Percentiles rank a stretch among this genome's conserved stretches.
Conservation (phyloP, 2,888 invertebrate genomes). For the Meghimatium bilineatum region DNA sequence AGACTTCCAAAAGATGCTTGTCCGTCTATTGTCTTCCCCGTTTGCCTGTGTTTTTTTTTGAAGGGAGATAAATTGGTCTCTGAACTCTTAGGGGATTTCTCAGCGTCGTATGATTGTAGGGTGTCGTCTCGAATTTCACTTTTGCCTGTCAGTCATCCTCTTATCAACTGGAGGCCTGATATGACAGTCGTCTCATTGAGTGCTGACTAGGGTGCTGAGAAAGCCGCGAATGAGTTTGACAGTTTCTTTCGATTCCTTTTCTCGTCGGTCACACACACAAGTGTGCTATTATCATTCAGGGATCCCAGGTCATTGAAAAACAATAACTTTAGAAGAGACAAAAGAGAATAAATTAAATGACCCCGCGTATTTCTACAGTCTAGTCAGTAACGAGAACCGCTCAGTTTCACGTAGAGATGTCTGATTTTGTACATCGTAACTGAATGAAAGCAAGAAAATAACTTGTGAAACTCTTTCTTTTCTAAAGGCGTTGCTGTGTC, state of each 20-base stretch:
- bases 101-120: conserved; percentile 31
- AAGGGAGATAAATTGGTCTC: conserved; percentile 15
- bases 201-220: conserved; percentile 36
- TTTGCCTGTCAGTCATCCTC: conserved; percentile 40
- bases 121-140: conserved; percentile 43
- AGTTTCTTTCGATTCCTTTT: not conserved
- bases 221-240: conserved; percentile 42
- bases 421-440: not conserved
- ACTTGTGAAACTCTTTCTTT: no score
- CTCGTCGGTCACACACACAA: not conserved
- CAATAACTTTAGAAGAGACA: not conserved
- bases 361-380: not conserved
- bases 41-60: conserved; percentile 11
- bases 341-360: conserved; percentile 28
- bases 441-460: no score
- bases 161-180: conserved; percentile 21
- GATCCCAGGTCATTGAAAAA: conserved; percentile 9
- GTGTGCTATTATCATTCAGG: not conserved
- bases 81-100: conserved; percentile 28
- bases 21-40: conserved; percentile 2
- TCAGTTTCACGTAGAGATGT: not conserved
- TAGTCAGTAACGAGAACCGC: not conserved
- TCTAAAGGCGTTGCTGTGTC: no score
- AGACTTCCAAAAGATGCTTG: conserved; percentile 25
- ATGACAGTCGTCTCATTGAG: conserved; percentile 43